A percentile compares a stretch with the other conserved stretches of the same genome.
Evolutionary conservation across 2,888 invertebrate genomes (phyloP).

Genomic region (Drosophila demipolita): DNA sequence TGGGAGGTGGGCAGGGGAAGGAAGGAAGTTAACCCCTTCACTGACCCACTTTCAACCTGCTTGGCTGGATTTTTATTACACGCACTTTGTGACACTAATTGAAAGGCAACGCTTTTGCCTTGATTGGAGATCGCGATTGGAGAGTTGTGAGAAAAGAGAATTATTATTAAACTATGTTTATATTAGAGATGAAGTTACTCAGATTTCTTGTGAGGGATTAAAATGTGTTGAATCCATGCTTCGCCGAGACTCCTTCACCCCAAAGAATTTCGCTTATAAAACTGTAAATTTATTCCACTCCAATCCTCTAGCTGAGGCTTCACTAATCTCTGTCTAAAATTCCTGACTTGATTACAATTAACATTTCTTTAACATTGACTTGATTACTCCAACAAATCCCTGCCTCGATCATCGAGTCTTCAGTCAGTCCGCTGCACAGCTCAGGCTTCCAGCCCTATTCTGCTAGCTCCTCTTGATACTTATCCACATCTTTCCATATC

Average conservation of each 20-base stretch:
- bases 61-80: not conserved
- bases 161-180: not conserved
- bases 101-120: not conserved
- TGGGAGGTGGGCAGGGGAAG: not conserved
- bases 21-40: not conserved
- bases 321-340: not conserved
- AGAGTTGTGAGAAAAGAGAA: not conserved
- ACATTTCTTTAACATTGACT: not conserved
- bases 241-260: not conserved
- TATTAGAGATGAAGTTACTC: no score
- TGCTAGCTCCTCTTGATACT: not conserved
- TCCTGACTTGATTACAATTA: no score
- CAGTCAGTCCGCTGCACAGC: not conserved
- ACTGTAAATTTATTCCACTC: not conserved
- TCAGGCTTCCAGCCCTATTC: not conserved
- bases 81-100: not conserved
- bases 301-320: not conserved
- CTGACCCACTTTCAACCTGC: not conserved
- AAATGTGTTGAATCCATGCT: not conserved
- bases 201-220: not conserved
- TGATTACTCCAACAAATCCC: not conserved
- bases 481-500: conserved; percentile 21
- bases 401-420: not conserved
- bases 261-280: not conserved
- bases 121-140: not conserved